Evolutionary conservation across 2,113 vertebrate species (phyloP), one percentile per base, ranked within the genome.

Genomic region (Clinocottus analis): DNA sequence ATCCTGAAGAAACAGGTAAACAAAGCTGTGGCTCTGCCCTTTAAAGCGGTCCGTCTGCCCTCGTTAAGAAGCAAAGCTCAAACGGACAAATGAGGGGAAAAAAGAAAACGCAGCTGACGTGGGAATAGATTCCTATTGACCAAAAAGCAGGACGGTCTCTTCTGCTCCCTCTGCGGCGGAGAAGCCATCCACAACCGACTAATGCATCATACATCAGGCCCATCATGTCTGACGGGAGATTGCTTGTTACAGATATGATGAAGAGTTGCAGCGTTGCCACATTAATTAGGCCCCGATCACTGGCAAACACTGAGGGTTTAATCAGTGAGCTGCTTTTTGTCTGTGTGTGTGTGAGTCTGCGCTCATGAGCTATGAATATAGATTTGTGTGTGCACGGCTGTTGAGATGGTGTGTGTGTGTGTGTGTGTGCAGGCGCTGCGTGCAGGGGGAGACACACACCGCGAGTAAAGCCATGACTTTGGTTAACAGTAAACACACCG

Each of bases 401-500:
- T 45, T 72, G 33, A 58, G 51, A 88, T 85, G 55, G 59, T 58
- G 79, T 76, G 33, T 33, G 76, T 86, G 56, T 77, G 4, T 76
- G 49, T 61, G 76, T 72, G 33, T 76, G 17, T 17, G 43, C 31
- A 13, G 25, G 41, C 4, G 0, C 61, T 68, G 55, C 63, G 27
- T 75, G 75, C 43, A 72, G 51, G 39, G 72, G 55, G 27, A 84
- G 74, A 86, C 47, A 69, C 47, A 69, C 71, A 77, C 47, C 1
- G 39, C 80, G 77, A 90, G 81, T 79, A 79, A 75, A 91, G 83
- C 88, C 86, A 85, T 92, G 91, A 89, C 91, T 91, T 90, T 89
- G 88, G 90, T 89, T 89, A 87, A 87, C 91, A 92, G 88, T 92
- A 93, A 93, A 92, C 89, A 93, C 90, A 91, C 92, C 90, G 62